These are phyloP conservation scores for Asteroscopus sphinx DNA, from an alignment of 2,888 invertebrate species.

Conservation along the genomic window DNA sequence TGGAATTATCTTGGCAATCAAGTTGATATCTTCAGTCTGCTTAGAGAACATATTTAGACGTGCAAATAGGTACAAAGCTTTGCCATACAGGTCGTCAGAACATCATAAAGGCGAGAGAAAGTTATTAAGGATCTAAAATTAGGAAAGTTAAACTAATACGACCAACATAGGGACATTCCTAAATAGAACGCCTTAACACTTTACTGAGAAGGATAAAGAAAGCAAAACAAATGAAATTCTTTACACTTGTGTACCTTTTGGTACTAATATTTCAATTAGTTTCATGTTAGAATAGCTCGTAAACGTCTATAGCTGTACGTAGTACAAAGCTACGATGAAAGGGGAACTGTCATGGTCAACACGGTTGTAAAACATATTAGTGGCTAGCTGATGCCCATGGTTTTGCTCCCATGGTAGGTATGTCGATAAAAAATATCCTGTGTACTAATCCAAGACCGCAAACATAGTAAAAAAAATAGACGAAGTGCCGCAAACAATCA, in stretches of 20 bases:
- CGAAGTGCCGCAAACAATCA: no score
- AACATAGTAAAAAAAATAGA: no score
- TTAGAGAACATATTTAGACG: not conserved
- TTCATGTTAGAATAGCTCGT: not conserved
- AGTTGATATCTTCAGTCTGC: no score
- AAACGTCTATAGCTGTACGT: not conserved
- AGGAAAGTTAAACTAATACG: constrained; percentile 30
- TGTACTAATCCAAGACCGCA: no score
- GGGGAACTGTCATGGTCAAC: no score
- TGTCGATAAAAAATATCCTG: no score
- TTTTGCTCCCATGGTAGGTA: no score
- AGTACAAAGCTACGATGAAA: no score
- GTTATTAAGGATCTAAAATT: constrained; percentile 44
- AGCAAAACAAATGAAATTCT: constrained; percentile 24
- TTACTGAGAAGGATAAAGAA: constrained; percentile 27
- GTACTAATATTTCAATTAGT: constrained; percentile 31
- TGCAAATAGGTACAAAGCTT: constrained; percentile 24
- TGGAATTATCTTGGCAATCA: no score
- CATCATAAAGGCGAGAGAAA: constrained; percentile 36
- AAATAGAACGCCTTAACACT: constrained; percentile 41
- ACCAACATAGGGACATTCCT: constrained; percentile 30
- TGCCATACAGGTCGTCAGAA: constrained; percentile 9
- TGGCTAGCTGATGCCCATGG: no score
- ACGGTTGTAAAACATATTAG: no score
- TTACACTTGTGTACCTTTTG: constrained; percentile 12